phyloP scores from a whole-genome alignment of 1,140 invertebrate species.

The Drosophila elegans region DNA sequence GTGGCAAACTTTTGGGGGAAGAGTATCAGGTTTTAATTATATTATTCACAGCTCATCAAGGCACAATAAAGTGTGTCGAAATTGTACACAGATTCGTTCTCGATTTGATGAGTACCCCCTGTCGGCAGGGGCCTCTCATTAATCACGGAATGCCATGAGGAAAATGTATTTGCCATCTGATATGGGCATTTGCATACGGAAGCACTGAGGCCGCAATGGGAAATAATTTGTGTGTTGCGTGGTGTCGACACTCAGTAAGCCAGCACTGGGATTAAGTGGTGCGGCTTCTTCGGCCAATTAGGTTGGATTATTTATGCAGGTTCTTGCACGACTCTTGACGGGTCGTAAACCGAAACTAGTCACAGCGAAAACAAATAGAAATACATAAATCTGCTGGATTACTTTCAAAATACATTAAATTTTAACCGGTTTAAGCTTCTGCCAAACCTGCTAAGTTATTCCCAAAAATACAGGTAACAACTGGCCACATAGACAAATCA shows the following conservation, averaged over 20 bases:
- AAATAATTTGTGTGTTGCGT: slow-evolving; percentile 40
- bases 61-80: slow-evolving; percentile 68
- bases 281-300: slow-evolving; percentile 36
- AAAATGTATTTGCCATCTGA: slow-evolving; percentile 31
- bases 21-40: slow-evolving; percentile 64
- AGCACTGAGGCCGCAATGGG: slow-evolving; percentile 42
- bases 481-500: slow-evolving; percentile 19
- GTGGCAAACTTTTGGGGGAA: background rate
- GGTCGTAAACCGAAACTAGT: slow-evolving; percentile 42
- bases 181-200: slow-evolving; percentile 74
- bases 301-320: slow-evolving; percentile 49
- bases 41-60: slow-evolving; percentile 78
- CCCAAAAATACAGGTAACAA: slow-evolving; percentile 34
- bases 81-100: slow-evolving; percentile 65
- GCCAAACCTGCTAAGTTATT: slow-evolving; percentile 48
- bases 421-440: slow-evolving; percentile 64
- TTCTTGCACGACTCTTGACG: slow-evolving; percentile 51
- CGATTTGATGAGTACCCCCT: slow-evolving; percentile 45
- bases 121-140: slow-evolving; percentile 55
- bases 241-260: slow-evolving; percentile 19
- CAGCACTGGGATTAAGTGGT: slow-evolving; percentile 18
- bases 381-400: slow-evolving; percentile 62
- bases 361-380: slow-evolving; percentile 36
- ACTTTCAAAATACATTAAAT: slow-evolving; percentile 74
- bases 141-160: slow-evolving; percentile 61